phyloP scores from a whole-genome alignment of 2,113 vertebrate genomes.

The Cinclus cinclus region DNA sequence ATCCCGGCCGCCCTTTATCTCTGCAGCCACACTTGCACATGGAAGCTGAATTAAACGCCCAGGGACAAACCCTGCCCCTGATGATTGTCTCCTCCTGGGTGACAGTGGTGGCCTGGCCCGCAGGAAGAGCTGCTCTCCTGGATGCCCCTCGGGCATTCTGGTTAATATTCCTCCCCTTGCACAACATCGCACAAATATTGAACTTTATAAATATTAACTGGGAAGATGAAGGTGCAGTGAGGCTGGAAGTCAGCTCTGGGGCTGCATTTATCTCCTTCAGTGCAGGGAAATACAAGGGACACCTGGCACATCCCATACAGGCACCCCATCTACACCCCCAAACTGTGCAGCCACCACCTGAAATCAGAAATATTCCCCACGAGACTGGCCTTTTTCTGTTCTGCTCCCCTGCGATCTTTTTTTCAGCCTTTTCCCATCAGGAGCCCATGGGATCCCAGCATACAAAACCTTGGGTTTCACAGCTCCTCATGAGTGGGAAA shows the following conservation, averaged over 20 bases:
- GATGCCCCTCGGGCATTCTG: neutral
- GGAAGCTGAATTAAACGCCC: neutral
- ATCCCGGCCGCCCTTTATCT: neutral
- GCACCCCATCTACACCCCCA: neutral
- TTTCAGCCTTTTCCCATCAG: neutral
- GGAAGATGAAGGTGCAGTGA: neutral
- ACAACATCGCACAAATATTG: neutral
- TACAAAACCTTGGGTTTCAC: neutral
- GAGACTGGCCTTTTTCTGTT: neutral
- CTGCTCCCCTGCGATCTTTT: neutral
- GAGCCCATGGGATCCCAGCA: neutral
- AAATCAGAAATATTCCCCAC: neutral
- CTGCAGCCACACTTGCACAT: neutral
- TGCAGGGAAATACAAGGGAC: neutral
- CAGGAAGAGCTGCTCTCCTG: neutral
- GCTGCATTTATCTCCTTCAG: neutral
- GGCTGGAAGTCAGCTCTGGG: neutral
- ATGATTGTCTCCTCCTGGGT: neutral
- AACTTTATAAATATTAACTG: neutral
- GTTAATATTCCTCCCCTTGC: neutral
- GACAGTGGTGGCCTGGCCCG: accelerated
- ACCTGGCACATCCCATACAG: accelerated
- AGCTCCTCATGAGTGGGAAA: neutral
- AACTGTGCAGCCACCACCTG: accelerated
- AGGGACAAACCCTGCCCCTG: neutral